Evolutionary conservation across 2,888 invertebrate species (phyloP), one percentile per base, ranked within the genome.

Genomic region (Nomada lathburiana): DNA sequence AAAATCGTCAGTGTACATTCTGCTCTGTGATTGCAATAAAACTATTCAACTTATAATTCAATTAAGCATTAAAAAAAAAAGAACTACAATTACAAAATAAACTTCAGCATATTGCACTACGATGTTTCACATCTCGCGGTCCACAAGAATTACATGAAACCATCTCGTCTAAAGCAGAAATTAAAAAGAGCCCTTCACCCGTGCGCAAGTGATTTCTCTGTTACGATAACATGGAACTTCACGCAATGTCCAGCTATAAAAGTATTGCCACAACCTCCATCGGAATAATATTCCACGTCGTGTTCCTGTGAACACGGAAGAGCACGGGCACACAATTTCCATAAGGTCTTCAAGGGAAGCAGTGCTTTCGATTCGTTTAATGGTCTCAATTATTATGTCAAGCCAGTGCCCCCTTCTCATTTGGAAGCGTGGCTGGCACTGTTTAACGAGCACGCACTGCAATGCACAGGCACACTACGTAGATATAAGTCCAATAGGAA

Each of bases 391-490:
- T 74, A 67, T 80, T 81, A 50, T 47, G 57, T 18, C 65, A 55
- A 23, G 42, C 42, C 59, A 63, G 18, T 65, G 10, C 44, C 11
- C 52, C 23, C 20, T 29, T 50, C 42, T 29, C 60, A 18, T 55
- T 74, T 36, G 69, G 64, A 57, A 68, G 44, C 11, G 50, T 53
- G 20, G n/a, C 64, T 70, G 65, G 3, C 62, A 29, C 53, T 69
- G 72, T 79, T 69, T 79, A 79, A 81, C 73, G 70, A 79, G 67
- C 60, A 55, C 64, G 69, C 59, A 75, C 60, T 26, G 23, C 29
- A 73, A 76, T 71, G 70, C 65, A 63, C n/a, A 29, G 69, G 67
- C 23, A 63, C 70, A 80, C 62, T 10, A 11, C 55, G 20, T 23
- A 53, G 52, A 18, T 55, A 60, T 50, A 53, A 65, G 75, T 36